Base-by-base conservation (phyloP, 1,140 invertebrate species). In the Aporrectodea caliginosa region DNA sequence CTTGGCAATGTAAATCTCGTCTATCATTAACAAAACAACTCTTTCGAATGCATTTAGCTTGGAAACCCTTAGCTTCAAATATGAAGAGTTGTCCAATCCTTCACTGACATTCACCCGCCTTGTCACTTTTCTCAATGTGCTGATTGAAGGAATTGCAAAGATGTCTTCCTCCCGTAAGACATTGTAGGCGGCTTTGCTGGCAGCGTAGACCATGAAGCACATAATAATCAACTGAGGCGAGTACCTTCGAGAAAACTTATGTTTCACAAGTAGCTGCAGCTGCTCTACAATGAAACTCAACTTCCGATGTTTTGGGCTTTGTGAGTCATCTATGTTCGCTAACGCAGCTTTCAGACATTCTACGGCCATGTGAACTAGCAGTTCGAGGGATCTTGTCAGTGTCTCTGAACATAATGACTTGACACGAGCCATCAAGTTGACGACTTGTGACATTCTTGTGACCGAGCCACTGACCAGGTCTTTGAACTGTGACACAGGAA, bases 1-100 rank as follows among this genome's bases (percentile, higher is more conserved):
- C 31, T 72, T 72, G 2, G 70, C 70, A 14, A 72, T 32, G 27
- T 72, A 72, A 72, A 72, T 72, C 31, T 72, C 70, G 27, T 72
- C 70, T 2, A 72, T 72, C 6, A 72, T 29, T 32, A 72, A 29
- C 70, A 72, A 6, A 14, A 27, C n/a, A 2, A 27, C 6, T 32
- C 70, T 72, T 27, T 72, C 6, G 12, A 72, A 29, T 29, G 2
- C 2, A 72, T 72, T 72, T 6, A 72, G 31, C 6, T 12, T 12
- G 27, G n/a, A 29, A 2, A 72, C n/a, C 27, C 70, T 6, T 6
- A 72, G 31, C 14, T 72, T 27, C 70, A 72, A 32, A 27, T 72
- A 72, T 32, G n/a, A 27, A 32, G n/a, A 27, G 27, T 72, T 72
- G 31, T 72, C 31, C 31, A 72, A 29, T 27, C 70, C 70, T 6